Base-by-base conservation (phyloP, 2,113 vertebrate genomes). In the Nipponia nippon region DNA sequence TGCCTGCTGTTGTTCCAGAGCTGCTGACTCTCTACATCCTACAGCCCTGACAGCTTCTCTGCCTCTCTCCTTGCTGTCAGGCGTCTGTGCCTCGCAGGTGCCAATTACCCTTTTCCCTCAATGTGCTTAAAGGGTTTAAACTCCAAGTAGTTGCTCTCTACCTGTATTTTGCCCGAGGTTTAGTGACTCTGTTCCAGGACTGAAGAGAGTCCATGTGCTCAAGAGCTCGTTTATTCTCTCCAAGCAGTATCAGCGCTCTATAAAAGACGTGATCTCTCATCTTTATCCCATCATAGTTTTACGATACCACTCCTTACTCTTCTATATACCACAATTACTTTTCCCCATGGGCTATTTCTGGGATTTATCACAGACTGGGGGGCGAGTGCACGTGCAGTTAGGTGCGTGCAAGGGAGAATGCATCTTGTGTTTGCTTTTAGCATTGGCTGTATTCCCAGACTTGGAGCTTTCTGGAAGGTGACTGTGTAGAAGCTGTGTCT, bases 321-420 rank as follows among this genome's bases (percentile, higher is more conserved):
- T 62, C 75, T 42, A 36, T 49, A 34, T 61, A 75, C 40, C 38
- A 38, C 2, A 2, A 52, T 65, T 73, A 36, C 36, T 75, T 85
- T 90, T 90, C 46, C 9, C 30, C 19, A 4, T 34, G 40, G 21
- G 8, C 11, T 77, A 7, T 59, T 87, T 61, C 40, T 92, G 78
- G 29, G 21, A 76, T 6, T 75, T 76, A 14, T 10, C 62, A 58
- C 47, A 63, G 34, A 58, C 27, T 5, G 1, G 3, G 25, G 32
- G 16, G 5, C 0, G 0, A 87, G 10, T 1, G 5, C 27, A 40
- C 3, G 6, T 25, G 38, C 71, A 52, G 61, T 71, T 91, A 30
- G 44, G 47, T 71, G 18, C 3, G 2, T 59, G 17, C 47, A 71
- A 58, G 47, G n/a, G 58, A 89, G 38, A 87, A 72, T 63, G 32